Percentiles rank a stretch among this genome's conserved stretches.
These are phyloP conservation scores for Steinernema khuongi DNA, from an alignment of 1,140 invertebrate species.

Conservation along the genomic window DNA sequence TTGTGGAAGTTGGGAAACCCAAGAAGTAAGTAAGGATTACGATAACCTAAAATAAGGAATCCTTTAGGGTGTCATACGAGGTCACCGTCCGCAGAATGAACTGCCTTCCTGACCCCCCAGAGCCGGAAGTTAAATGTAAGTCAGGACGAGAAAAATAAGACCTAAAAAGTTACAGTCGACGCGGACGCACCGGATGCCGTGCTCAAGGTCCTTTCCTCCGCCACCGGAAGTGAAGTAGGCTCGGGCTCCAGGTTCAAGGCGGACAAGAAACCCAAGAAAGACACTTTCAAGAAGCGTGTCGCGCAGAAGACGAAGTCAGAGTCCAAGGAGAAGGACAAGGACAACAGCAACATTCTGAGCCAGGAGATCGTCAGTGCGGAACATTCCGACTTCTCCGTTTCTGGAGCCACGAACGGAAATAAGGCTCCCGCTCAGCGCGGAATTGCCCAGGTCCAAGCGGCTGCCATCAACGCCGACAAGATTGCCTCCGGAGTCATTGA, in stretches of 20 bases:
- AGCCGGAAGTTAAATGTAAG: conserved; percentile 53
- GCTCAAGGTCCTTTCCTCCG: not conserved
- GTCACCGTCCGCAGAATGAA: conserved; percentile 56
- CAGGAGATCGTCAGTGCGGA: too few relatives aligned
- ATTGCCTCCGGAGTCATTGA: not conserved
- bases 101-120: conserved; percentile 55
- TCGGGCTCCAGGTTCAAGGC: not conserved
- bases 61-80: conserved; percentile 49
- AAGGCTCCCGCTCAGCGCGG: not conserved
- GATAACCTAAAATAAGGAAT: not conserved
- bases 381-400: too few relatives aligned
- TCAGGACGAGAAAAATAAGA: too few relatives aligned
- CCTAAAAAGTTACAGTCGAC: too few relatives aligned
- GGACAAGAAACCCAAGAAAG: not conserved
- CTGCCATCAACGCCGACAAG: not conserved
- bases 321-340: not conserved
- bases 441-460: not conserved
- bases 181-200: not conserved
- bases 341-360: not conserved
- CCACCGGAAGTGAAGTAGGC: not conserved
- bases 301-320: not conserved
- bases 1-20: conserved; percentile 37
- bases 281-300: not conserved
- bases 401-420: not conserved
- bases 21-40: conserved; percentile 20